A percentile compares a stretch with the other conserved stretches of the same genome.
These are phyloP conservation scores for Chaenogobius annularis DNA, from an alignment of 2,113 vertebrate species.

Conservation along the genomic window DNA sequence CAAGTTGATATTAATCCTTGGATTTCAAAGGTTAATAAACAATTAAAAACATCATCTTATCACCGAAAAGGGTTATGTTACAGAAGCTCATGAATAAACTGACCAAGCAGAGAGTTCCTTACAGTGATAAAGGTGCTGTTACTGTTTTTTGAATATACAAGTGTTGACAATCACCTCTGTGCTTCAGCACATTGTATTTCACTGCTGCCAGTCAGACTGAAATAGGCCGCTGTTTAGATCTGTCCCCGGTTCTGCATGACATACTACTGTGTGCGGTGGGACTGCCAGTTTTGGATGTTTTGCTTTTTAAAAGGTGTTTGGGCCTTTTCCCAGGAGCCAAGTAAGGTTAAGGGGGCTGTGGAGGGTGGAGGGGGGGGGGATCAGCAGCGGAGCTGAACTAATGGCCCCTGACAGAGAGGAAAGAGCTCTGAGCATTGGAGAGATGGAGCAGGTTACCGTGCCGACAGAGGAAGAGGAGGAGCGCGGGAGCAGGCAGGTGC, in stretches of 20 bases:
- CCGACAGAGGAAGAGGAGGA: slow-evolving; percentile 15
- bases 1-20: too few species aligned
- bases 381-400: slow-evolving; percentile 62
- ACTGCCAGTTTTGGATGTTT: slow-evolving; percentile 39
- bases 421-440: slow-evolving; percentile 46
- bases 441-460: slow-evolving; percentile 1
- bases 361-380: slow-evolving; percentile 24
- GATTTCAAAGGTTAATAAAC: too few species aligned
- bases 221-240: background rate
- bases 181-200: background rate
- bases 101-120: too few species aligned
- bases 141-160: too few species aligned
- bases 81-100: too few species aligned
- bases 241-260: slow-evolving; percentile 18
- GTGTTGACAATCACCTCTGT: background rate
- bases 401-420: slow-evolving; percentile 62
- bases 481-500: background rate
- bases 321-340: slow-evolving; percentile 27
- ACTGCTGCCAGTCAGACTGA: background rate
- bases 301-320: slow-evolving; percentile 59
- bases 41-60: too few species aligned
- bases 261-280: slow-evolving; percentile 23
- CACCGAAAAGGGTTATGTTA: too few species aligned
- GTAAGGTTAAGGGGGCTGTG: slow-evolving; percentile 40
- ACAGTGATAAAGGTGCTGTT: too few species aligned